Conservation (phyloP, 2,113 vertebrate genomes). For the Ciconia stormi region DNA sequence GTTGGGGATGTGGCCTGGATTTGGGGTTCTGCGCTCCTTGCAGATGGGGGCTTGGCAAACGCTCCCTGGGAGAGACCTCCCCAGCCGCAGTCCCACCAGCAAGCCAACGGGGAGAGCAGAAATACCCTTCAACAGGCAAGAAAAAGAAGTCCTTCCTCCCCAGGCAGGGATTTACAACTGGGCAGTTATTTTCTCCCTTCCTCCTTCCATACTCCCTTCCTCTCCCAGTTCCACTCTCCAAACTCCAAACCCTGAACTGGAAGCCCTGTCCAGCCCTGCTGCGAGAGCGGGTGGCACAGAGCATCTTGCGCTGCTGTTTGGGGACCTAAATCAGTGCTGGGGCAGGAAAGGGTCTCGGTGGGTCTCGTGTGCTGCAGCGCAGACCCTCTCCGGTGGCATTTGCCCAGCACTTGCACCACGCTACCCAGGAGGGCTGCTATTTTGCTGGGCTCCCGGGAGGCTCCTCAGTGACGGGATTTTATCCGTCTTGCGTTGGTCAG, state of each 20-base stretch:
- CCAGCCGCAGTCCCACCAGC: not conserved
- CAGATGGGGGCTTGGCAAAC: not conserved
- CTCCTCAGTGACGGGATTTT: accelerated
- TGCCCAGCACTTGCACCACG: not conserved
- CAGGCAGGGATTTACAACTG: not conserved
- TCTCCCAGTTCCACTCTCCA: not conserved
- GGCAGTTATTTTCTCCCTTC: not conserved
- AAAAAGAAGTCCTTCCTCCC: not conserved
- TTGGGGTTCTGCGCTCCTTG: not conserved
- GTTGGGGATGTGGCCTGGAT: not conserved
- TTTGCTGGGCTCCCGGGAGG: not conserved
- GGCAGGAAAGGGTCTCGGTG: not conserved
- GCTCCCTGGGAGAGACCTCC: not conserved
- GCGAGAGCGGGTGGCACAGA: accelerated
- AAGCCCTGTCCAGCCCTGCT: not conserved
- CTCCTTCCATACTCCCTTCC: not conserved
- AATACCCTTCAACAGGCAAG: not conserved
- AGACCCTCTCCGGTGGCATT: not conserved
- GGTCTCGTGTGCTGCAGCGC: not conserved
- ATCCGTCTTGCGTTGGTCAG: not conserved
- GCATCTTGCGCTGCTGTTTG: not conserved
- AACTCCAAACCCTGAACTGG: not conserved
- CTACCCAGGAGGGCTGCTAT: not conserved
- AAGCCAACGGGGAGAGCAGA: not conserved
- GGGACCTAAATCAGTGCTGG: not conserved